Evolutionary conservation across 2,888 invertebrate genomes (phyloP).

Genomic region (Ischnus inquisitorius): DNA sequence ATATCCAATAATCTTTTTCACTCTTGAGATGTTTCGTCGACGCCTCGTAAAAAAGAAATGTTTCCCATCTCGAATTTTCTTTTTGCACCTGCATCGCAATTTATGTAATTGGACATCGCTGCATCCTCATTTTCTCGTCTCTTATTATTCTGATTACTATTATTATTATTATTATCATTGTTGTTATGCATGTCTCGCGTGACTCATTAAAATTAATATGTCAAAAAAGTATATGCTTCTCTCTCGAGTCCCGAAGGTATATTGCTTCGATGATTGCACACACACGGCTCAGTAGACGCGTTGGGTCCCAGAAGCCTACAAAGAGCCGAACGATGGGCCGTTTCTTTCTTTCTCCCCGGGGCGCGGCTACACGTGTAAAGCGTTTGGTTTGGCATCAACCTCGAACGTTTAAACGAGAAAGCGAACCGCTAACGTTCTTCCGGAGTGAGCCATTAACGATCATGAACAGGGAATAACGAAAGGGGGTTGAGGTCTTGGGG

Average conservation of each 20-base stretch:
- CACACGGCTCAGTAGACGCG: constrained; percentile 24
- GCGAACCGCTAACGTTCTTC: constrained; percentile 13
- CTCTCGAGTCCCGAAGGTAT: constrained; percentile 33
- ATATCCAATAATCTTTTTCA: neutral
- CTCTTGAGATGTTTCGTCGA: neutral
- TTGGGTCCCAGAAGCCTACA: constrained; percentile 16
- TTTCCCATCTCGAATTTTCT: neutral
- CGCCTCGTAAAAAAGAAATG: neutral
- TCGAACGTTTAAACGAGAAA: constrained; percentile 24
- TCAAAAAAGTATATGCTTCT: constrained; percentile 35
- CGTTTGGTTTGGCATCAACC: constrained; percentile 22
- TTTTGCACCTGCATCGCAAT: constrained; percentile 29
- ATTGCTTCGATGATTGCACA: constrained; percentile 55
- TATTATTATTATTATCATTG: constrained; percentile 26
- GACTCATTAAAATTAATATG: constrained; percentile 58
- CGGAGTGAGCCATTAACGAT: constrained; percentile 64
- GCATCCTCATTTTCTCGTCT: constrained; percentile 3
- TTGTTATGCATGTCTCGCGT: constrained; percentile 52
- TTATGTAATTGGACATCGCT: constrained; percentile 48
- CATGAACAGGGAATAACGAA: constrained; percentile 52
- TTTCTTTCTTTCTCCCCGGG: constrained; percentile 52
- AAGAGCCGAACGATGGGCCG: constrained; percentile 37
- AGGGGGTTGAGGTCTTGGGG: constrained; percentile 2
- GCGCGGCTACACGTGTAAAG: constrained; percentile 7
- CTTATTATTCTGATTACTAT: constrained; percentile 23